These are phyloP conservation scores for Zophobas atratus DNA, from an alignment of 1,140 invertebrate genomes.

Conservation along the genomic window DNA sequence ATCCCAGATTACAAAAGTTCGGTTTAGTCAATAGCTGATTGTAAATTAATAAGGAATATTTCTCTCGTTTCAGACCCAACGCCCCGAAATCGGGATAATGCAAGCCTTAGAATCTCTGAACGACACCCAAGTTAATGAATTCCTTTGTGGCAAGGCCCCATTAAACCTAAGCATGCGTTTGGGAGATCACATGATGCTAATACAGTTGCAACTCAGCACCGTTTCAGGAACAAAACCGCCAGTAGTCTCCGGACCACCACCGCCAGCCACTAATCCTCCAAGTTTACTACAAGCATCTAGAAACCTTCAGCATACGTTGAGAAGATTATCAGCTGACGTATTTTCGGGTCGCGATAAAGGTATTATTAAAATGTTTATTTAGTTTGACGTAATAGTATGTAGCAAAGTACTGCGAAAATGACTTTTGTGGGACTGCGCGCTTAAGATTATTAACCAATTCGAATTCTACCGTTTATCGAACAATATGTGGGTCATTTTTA, in stretches of 20 bases:
- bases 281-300: conserved; percentile 88
- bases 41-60: not conserved
- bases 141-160: conserved; percentile 93
- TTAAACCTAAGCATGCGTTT: conserved; percentile 94
- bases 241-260: conserved; percentile 54
- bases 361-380: conserved; percentile 43
- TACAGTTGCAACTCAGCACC: conserved; percentile 93
- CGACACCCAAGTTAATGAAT: conserved; percentile 95
- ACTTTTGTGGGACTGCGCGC: too few species aligned
- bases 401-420: not conserved
- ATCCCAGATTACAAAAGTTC: not conserved
- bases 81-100: conserved; percentile 94
- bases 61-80: conserved; percentile 81
- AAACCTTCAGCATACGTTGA: conserved; percentile 92
- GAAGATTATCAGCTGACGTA: conserved; percentile 92
- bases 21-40: not conserved
- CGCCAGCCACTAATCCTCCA: conserved; percentile 61
- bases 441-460: too few species aligned
- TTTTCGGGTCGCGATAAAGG: conserved; percentile 75
- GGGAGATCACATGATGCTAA: conserved; percentile 97
- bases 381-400: not conserved
- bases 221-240: conserved; percentile 71
- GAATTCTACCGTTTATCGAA: too few species aligned
- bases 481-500: too few species aligned
- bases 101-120: conserved; percentile 94